A percentile compares a stretch with the other conserved stretches of the same genome.
phyloP scores from a whole-genome alignment of 2,888 invertebrate genomes.

The Endomychus coccineus region DNA sequence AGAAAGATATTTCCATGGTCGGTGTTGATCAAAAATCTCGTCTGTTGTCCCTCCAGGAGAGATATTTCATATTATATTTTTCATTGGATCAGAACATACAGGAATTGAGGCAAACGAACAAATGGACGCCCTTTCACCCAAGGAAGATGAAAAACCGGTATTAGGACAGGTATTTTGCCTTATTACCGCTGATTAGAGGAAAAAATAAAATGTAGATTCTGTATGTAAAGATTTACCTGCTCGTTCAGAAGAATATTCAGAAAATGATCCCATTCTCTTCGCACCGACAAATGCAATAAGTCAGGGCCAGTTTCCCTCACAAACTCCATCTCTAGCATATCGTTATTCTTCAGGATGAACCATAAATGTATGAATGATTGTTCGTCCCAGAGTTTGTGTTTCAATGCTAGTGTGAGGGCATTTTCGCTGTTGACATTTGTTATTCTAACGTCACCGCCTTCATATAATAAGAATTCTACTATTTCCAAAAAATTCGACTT shows the following conservation, averaged over 20 bases:
- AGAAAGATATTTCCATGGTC: too few species aligned
- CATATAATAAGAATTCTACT: slow-evolving; percentile 35
- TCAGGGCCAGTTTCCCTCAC: slow-evolving; percentile 38
- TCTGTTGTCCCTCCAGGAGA: too few species aligned
- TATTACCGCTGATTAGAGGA: too few species aligned
- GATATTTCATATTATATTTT: too few species aligned
- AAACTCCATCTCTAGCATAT: slow-evolving; percentile 34
- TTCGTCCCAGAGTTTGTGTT: slow-evolving; percentile 41
- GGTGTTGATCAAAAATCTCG: too few species aligned
- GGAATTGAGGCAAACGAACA: too few species aligned
- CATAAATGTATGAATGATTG: slow-evolving; percentile 38
- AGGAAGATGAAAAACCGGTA: too few species aligned
- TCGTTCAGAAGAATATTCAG: slow-evolving; percentile 34
- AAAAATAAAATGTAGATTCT: too few species aligned
- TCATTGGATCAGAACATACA: too few species aligned
- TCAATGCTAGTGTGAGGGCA: slow-evolving; percentile 37
- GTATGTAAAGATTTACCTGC: too few species aligned
- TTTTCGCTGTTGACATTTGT: slow-evolving; percentile 38
- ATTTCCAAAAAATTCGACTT: slow-evolving; percentile 38
- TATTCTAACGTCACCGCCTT: slow-evolving; percentile 38
- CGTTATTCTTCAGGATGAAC: slow-evolving; percentile 31
- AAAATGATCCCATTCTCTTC: slow-evolving; percentile 39
- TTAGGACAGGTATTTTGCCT: too few species aligned
- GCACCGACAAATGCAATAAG: slow-evolving; percentile 39
- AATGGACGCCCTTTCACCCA: too few species aligned